Evolutionary conservation across 2,113 vertebrate species (phyloP).

Genomic region (Eretmochelys imbricata): DNA sequence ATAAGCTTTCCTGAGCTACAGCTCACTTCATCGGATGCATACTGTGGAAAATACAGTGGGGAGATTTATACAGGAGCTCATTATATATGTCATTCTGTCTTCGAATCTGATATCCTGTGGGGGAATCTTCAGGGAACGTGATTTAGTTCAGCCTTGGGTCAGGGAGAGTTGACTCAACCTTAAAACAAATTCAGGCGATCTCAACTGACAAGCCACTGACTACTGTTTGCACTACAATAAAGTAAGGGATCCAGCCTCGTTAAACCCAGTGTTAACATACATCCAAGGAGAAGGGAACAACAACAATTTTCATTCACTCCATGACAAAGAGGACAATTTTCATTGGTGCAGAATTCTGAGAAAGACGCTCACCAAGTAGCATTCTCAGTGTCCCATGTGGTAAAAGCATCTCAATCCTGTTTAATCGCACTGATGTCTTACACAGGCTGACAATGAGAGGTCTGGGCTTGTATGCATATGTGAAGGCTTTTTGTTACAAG

Average conservation of each 20-base stretch:
- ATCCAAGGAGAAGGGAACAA: conserved; percentile 57
- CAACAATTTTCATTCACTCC: conserved; percentile 63
- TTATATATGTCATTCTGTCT: conserved; percentile 68
- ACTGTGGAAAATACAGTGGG: too few relatives aligned
- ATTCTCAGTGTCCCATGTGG: not conserved
- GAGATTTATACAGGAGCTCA: conserved; percentile 27
- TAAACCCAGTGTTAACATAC: conserved; percentile 57
- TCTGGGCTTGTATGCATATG: not conserved
- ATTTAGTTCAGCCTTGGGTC: conserved; percentile 70
- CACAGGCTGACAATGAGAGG: conserved; percentile 7
- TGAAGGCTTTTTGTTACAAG: conserved; percentile 19
- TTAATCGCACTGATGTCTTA: conserved; percentile 9
- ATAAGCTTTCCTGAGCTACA: too few relatives aligned
- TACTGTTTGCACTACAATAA: conserved; percentile 73
- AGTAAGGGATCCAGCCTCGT: conserved; percentile 55
- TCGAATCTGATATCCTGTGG: conserved; percentile 27
- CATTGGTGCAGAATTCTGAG: conserved; percentile 19
- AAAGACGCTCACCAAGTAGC: not conserved
- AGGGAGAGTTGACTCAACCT: conserved; percentile 73
- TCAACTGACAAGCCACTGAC: conserved; percentile 68
- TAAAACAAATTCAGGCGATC: conserved; percentile 70
- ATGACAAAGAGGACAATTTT: conserved; percentile 63
- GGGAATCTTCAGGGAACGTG: conserved; percentile 66
- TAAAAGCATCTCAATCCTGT: not conserved
- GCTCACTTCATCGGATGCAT: too few relatives aligned